These are phyloP conservation scores for Gallinago jamesoni DNA, from an alignment of 2,113 vertebrate species.

Conservation along the genomic window DNA sequence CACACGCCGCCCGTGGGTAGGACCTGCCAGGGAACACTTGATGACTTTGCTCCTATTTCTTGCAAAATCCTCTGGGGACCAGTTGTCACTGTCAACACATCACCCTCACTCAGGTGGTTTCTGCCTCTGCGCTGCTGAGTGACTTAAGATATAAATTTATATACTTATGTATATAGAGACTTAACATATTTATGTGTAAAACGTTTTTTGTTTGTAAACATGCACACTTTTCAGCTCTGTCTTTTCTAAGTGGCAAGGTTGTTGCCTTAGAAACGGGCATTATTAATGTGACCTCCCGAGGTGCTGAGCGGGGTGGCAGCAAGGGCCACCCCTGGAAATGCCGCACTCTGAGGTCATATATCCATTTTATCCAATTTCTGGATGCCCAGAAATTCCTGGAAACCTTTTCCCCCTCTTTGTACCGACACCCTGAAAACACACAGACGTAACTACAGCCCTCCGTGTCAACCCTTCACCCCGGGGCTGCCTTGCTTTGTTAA, in stretches of 20 bases:
- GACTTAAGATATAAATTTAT: neutral
- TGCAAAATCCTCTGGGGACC: neutral
- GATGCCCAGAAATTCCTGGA: neutral
- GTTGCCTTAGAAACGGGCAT: slow-evolving; percentile 37
- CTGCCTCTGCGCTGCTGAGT: neutral
- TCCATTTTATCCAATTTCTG: too few species aligned
- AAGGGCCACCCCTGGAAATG: neutral
- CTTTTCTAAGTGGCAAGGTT: slow-evolving; percentile 15
- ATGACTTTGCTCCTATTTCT: neutral
- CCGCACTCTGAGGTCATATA: too few species aligned
- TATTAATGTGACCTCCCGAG: neutral
- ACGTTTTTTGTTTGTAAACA: slow-evolving; percentile 37
- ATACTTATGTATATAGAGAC: neutral
- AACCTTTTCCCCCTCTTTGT: neutral
- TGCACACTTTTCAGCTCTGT: neutral
- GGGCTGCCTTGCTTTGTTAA: neutral
- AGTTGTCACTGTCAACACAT: rapidly evolving
- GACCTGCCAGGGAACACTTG: neutral
- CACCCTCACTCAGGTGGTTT: neutral
- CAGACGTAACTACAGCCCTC: neutral
- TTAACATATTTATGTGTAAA: neutral
- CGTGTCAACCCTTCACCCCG: neutral
- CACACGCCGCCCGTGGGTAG: neutral
- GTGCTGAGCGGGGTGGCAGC: neutral
- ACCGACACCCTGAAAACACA: neutral